phyloP scores from a whole-genome alignment of 2,888 invertebrate genomes.

The Perizoma affinitatum region DNA sequence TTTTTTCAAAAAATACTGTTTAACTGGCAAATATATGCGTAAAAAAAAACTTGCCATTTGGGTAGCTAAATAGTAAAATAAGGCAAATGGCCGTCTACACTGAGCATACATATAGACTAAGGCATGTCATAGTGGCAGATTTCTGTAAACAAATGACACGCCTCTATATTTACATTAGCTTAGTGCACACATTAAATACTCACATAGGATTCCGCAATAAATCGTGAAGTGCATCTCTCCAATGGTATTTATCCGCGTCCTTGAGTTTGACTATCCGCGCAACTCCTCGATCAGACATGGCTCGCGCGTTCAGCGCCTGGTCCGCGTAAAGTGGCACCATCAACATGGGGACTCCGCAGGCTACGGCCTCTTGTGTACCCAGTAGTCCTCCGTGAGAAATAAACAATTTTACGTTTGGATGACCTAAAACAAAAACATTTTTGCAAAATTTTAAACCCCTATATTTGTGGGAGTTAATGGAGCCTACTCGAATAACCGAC shows the following conservation, averaged over 20 bases:
- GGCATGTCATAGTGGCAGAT: no score
- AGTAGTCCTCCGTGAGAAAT: conserved; percentile 86
- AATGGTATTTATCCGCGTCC: conserved; percentile 57
- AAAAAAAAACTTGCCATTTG: no score
- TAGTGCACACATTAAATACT: conserved; percentile 36
- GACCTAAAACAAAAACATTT: conserved; percentile 58
- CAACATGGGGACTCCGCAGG: conserved; percentile 81
- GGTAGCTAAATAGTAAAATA: no score
- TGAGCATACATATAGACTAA: no score
- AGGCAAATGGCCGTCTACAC: no score
- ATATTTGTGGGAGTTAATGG: no score
- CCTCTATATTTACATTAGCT: no score
- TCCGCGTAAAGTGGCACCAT: conserved; percentile 83
- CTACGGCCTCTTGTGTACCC: conserved; percentile 84
- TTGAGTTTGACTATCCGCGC: conserved; percentile 67
- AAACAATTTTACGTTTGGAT: conserved; percentile 82
- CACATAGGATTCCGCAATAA: conserved; percentile 74
- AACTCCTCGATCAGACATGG: conserved; percentile 78
- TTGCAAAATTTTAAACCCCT: no score
- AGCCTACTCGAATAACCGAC: no score
- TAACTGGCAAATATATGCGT: no score
- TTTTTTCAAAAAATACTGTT: no score
- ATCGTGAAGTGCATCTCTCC: conserved; percentile 66
- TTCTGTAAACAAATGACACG: no score
- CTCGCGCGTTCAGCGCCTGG: conserved; percentile 78